Evolutionary conservation across 2,113 vertebrate species (phyloP).

Genomic region (Pristiophorus japonicus): DNA sequence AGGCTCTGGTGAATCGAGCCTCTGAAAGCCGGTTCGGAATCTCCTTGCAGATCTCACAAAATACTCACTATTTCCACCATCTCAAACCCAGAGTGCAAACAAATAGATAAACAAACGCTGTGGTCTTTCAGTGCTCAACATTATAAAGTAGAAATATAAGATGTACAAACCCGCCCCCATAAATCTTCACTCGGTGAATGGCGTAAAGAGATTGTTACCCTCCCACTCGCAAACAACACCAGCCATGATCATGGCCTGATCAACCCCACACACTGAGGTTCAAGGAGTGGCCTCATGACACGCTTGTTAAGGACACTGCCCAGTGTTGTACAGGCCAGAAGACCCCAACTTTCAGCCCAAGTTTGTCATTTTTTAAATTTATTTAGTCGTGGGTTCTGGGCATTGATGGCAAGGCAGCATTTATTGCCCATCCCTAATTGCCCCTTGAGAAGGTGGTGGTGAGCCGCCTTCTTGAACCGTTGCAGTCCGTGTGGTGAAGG

Average conservation of each 20-base stretch:
- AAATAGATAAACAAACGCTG: background rate
- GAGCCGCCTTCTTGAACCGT: too few species aligned
- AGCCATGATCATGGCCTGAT: background rate
- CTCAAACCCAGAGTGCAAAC: background rate
- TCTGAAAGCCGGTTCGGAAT: background rate
- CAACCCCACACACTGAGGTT: background rate
- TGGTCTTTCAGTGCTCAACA: too few species aligned
- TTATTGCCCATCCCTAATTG: too few species aligned
- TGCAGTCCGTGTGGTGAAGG: too few species aligned
- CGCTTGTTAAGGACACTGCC: background rate
- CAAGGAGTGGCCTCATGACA: background rate
- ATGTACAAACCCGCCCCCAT: background rate
- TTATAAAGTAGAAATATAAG: constrained; percentile 1
- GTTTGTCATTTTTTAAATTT: too few species aligned
- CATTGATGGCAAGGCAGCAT: too few species aligned
- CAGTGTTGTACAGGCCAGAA: background rate
- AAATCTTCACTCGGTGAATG: background rate
- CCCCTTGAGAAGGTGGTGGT: too few species aligned
- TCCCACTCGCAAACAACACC: background rate
- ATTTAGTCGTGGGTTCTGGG: too few species aligned
- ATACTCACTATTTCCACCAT: background rate
- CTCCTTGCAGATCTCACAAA: background rate
- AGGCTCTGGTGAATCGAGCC: background rate
- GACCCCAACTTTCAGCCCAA: background rate
- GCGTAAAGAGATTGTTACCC: background rate